phyloP scores from a whole-genome alignment of 2,113 vertebrate genomes.

The Aramus guarauna region DNA sequence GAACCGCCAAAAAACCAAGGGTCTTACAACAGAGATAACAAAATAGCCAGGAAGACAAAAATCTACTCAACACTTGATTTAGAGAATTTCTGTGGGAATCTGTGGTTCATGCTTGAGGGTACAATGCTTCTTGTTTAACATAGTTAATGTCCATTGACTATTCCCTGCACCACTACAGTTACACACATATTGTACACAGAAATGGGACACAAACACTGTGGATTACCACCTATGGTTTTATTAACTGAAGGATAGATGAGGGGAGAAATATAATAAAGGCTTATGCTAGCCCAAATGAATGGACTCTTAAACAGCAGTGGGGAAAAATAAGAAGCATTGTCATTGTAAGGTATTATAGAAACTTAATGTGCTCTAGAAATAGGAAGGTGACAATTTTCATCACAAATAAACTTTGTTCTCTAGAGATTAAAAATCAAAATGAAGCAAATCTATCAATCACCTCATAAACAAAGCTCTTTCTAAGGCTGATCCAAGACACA shows the following conservation, averaged over 20 bases:
- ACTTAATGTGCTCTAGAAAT: neutral
- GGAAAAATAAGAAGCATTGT: neutral
- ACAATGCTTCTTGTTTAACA: constrained; percentile 51
- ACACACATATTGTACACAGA: neutral
- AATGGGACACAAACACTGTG: constrained; percentile 17
- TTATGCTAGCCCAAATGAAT: neutral
- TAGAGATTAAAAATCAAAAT: neutral
- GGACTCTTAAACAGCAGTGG: neutral
- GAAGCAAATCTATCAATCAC: neutral
- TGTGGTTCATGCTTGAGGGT: constrained; percentile 44
- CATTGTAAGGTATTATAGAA: neutral
- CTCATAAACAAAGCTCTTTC: neutral
- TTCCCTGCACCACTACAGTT: constrained; percentile 2
- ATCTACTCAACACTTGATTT: constrained; percentile 53
- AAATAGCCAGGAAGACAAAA: constrained; percentile 68
- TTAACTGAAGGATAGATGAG: constrained; percentile 7
- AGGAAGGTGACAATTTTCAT: neutral
- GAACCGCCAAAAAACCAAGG: constrained; percentile 57
- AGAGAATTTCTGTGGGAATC: constrained; percentile 72
- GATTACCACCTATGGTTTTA: constrained; percentile 62
- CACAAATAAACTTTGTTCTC: neutral
- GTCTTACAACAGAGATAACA: constrained; percentile 60
- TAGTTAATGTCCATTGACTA: constrained; percentile 46
- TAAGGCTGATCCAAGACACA: neutral
- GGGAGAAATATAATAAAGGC: neutral